Evolutionary conservation across 2,888 invertebrate genomes (phyloP).

Genomic region (Erebia palarica): DNA sequence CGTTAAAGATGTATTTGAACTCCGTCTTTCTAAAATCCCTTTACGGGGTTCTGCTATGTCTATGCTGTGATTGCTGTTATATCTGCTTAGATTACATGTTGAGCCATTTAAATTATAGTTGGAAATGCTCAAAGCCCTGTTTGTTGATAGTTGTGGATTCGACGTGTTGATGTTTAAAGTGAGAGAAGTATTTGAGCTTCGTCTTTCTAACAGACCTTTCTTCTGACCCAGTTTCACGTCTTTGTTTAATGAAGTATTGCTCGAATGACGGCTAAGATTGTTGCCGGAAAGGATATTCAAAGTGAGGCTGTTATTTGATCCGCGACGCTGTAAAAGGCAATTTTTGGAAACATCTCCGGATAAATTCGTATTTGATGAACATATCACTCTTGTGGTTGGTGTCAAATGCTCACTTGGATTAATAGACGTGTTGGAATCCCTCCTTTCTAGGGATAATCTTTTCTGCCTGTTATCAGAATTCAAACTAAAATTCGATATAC

Average conservation of each 20-base stretch:
- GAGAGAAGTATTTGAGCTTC: conserved; percentile 95
- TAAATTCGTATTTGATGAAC: conserved; percentile 76
- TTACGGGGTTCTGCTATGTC: conserved; percentile 76
- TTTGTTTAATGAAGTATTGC: conserved; percentile 81
- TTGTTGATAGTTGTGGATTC: conserved; percentile 72
- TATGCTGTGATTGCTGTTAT: conserved; percentile 77
- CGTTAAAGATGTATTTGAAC: conserved; percentile 92
- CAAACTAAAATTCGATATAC: conserved; percentile 74
- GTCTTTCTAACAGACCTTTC: conserved; percentile 90
- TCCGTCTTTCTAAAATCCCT: conserved; percentile 88
- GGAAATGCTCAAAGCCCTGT: conserved; percentile 73
- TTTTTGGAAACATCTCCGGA: conserved; percentile 76
- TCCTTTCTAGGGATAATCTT: conserved; percentile 88
- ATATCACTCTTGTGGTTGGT: conserved; percentile 70
- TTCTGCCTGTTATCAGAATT: conserved; percentile 72
- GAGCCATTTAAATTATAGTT: conserved; percentile 80
- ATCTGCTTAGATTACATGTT: conserved; percentile 73
- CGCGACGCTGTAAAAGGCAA: conserved; percentile 89
- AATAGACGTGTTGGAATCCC: conserved; percentile 93
- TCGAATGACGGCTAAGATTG: conserved; percentile 79
- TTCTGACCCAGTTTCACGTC: conserved; percentile 71
- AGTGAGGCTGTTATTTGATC: conserved; percentile 93
- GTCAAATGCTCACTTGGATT: conserved; percentile 82
- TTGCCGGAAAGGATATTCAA: conserved; percentile 85
- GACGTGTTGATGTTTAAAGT: conserved; percentile 87